Evolutionary conservation across 2,113 vertebrate genomes (phyloP), one percentile per base, ranked within the genome.

Genomic region (Micronycteris hirsuta): DNA sequence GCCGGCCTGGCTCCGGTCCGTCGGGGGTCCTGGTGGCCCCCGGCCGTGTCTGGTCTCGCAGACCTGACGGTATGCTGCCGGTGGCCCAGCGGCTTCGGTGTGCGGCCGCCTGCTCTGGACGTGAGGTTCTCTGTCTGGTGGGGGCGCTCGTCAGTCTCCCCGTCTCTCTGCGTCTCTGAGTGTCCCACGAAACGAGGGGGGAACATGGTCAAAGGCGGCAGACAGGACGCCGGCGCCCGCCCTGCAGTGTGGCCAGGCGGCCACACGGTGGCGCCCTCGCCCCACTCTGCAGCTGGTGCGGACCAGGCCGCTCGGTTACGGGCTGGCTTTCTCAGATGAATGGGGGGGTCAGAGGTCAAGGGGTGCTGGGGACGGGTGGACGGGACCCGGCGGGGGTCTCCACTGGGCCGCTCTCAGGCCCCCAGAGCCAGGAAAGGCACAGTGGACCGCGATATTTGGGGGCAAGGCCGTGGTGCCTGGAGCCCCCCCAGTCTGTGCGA

Each of bases 251-350:
- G 7, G 16, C 22, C 17, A n/a, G 4, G 2, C 22, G 49, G 47
- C 95, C 97, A 95, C 96, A 38, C 0, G 9, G 80, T 22, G 96
- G 88, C 1, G 82, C 45, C 65, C 15, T 49, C 3, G 0, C 6
- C 15, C 81, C 24, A 22, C 2, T 31, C 76, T 81, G 84, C 52
- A 52, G 20, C n/a, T 33, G 1, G 22, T 26, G 20, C 9, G 11
- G 5, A 13, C 71, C 45, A 28, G 71, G 1, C 5, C 4, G 0
- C 36, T 0, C 0, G n/a, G n/a, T n/a, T 7, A 9, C 7, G 17
- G 0, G 2, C 0, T 28, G 19, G 19, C 41, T 26, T 54, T 73
- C 31, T 28, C 13, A 24, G 86, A 70, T 24, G 8, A 8, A 38
- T 8, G 4, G 10, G 36, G 17, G 38, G 36, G 28, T 56, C 77